Evolutionary conservation across 1,140 invertebrate species (phyloP), one percentile per base, ranked within the genome.

Genomic region (Euura saliciscinereae): DNA sequence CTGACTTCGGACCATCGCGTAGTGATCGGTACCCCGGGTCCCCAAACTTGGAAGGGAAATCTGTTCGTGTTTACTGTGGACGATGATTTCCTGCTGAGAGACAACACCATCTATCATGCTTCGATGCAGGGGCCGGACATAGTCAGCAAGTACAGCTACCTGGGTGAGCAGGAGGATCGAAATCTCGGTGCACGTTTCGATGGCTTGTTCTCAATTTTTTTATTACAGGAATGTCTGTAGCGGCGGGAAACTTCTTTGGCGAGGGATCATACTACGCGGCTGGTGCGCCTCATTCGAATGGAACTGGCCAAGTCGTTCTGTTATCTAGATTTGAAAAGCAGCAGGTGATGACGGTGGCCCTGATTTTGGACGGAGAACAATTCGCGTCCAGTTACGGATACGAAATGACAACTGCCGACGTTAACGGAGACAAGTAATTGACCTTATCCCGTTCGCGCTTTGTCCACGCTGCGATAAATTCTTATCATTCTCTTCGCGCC

Each of bases 311-410:
- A 86, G 96, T 97, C 28, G 89, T 96, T 4, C 89, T 98, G 69
- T 94, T 96, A 74, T 91, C 91, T 6, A 93, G 94, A 83, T 85
- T 87, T 8, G 86, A 88, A 65, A 87, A 86, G 76, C 89, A 87
- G n/a, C 87, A 90, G 6, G 84, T 87, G 46, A 90, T 96, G 78
- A 89, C 91, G 28, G 89, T 93, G 4, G 88, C 88, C 6, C 79
- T 93, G 45, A 89, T 91, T 43, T 85, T 97, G 2, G 91, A 91
- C 70, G 96, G 96, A 1, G 94, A 97, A 86, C 94, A 95, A 84
- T 95, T 97, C 82, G 95, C 92, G 2, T 96, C 94, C 3, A 95
- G 94, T 82, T 98, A 95, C 85, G 96, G 97, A 66, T 98, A 97
- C 81, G 94, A 96, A 88, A 85, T 98, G 4, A 88, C 93, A 4